Base-by-base conservation (phyloP, 92 coral and sea anemone genomes). In the Pocillopora meandrina region DNA sequence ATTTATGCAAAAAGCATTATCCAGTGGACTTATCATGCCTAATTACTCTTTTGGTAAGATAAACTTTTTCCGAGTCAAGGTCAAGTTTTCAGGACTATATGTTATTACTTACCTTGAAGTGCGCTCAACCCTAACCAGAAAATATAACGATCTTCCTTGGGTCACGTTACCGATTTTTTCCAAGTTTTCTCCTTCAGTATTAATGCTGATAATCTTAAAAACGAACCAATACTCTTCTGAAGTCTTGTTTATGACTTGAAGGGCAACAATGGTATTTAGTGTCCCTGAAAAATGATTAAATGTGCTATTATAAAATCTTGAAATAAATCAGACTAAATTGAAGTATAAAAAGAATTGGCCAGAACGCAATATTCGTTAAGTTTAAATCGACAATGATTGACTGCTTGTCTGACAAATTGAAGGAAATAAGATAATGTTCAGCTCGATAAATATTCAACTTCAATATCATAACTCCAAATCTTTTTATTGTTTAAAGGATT, bases 171-270 rank as follows among this genome's bases (percentile, higher is more conserved):
- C 65, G 12, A 61, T 31, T 60, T 49, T 61, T 5, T 71, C 80
- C 17, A 26, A 56, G 72, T 66, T 66, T 66, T 66, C 72, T 12
- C 80, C 60, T 42, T 69, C 85, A 72, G 72, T 49, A 74, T 26
- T 15, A 5, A 61, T 80, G 73, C 85, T 69, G 72, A 65, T 86
- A 81, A 87, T 81, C 60, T 80, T 87, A 11, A 87, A 57, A 73
- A 87, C 18, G 66, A 87, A 87, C 90, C 86, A 87, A 80, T 81
- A 87, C 47, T 57, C 86, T 20, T 81, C 65, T 20, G 86, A 58
- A 9, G 90, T 87, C 87, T 87, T 87, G 90, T 87, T 87, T 6
- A 60, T 67, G 7, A 87, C 86, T 80, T 60, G 85, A 71, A 87
- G 59, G 35, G 72, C 86, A 72, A 87, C 90, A 6, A 63, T 63